Percentiles rank a stretch among this genome's conserved stretches.
These are phyloP conservation scores for Amblyteles armatorius DNA, from an alignment of 2,888 invertebrate genomes.

Conservation along the genomic window DNA sequence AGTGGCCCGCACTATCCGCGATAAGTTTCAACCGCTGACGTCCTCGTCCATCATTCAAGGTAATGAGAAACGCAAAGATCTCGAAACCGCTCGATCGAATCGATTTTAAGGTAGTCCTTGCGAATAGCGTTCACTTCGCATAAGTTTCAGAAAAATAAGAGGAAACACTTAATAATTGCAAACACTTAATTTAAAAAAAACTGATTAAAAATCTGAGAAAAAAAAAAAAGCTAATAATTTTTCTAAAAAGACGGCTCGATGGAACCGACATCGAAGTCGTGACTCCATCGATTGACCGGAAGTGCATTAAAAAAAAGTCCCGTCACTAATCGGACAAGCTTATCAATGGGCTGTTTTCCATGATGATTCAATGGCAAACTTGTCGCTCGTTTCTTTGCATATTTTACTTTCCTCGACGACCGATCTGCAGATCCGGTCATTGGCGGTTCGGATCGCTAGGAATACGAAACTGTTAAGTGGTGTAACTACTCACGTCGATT, in stretches of 20 bases:
- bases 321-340: background rate
- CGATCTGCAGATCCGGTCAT: background rate
- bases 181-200: too few species aligned
- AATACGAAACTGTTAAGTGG: background rate
- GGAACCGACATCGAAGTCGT: too few species aligned
- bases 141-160: too few species aligned
- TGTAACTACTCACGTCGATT: background rate
- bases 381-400: background rate
- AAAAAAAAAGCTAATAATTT: too few species aligned
- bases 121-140: too few species aligned
- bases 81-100: background rate
- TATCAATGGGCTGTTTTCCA: background rate
- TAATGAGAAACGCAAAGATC: background rate
- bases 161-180: too few species aligned
- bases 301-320: background rate
- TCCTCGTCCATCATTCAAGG: constrained; percentile 10
- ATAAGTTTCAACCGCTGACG: constrained; percentile 28
- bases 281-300: background rate
- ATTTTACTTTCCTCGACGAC: background rate
- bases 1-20: constrained; percentile 23
- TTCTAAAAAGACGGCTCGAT: too few species aligned
- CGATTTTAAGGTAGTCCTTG: background rate
- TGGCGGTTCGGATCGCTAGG: background rate
- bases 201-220: too few species aligned
- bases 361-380: background rate